Conservation (phyloP, 2,113 vertebrate genomes). For the Heteronetta atricapilla region DNA sequence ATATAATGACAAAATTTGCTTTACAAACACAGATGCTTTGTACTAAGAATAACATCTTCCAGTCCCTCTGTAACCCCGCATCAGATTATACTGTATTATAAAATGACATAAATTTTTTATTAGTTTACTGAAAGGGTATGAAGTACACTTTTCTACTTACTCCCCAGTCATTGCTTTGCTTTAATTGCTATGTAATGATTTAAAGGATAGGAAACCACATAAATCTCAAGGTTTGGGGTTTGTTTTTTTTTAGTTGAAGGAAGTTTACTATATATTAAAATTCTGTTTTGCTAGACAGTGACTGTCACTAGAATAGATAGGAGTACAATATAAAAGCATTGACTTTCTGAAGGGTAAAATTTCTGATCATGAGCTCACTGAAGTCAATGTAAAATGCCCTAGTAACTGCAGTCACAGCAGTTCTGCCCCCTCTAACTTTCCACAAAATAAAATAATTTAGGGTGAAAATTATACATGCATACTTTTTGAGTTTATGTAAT, state of each 20-base stretch:
- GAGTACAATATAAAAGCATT: constrained; percentile 18
- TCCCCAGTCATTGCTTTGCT: constrained; percentile 66
- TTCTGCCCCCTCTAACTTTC: background rate
- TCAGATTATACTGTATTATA: constrained; percentile 75
- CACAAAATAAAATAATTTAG: background rate
- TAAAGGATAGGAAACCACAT: constrained; percentile 66
- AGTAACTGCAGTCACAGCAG: constrained; percentile 36
- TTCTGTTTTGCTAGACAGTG: constrained; percentile 27
- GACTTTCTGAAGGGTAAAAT: constrained; percentile 24
- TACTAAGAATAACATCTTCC: constrained; percentile 74
- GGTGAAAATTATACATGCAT: background rate
- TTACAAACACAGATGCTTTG: constrained; percentile 74
- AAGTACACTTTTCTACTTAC: constrained; percentile 75
- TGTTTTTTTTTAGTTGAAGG: constrained; percentile 54
- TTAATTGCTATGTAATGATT: constrained; percentile 73
- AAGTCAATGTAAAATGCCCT: constrained; percentile 7
- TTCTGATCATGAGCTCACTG: background rate
- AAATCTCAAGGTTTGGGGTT: constrained; percentile 50
- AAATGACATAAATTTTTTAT: constrained; percentile 81
- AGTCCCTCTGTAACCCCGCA: constrained; percentile 62
- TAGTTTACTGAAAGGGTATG: constrained; percentile 76
- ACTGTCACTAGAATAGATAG: background rate
- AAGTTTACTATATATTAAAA: constrained; percentile 50
- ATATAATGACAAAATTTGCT: constrained; percentile 71
- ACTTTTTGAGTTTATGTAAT: background rate